Conservation (phyloP, 2,888 invertebrate genomes). For the Lacanobia wlatinum region DNA sequence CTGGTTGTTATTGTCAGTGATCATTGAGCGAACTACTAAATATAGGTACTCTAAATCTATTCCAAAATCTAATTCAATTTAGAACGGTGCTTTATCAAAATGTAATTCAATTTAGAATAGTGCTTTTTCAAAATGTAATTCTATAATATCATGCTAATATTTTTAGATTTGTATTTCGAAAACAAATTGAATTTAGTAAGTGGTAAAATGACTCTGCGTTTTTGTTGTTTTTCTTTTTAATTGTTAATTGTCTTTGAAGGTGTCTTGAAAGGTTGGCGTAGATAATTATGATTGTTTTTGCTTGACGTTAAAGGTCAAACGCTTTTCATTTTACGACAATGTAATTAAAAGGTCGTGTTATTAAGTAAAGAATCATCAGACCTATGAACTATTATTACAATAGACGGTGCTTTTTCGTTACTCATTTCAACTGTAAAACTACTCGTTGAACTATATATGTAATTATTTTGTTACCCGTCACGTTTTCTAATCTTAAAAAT, state of each 20-base stretch:
- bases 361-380: not conserved
- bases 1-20: slow-evolving; percentile 39
- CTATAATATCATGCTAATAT: not conserved
- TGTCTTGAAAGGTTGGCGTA: not conserved
- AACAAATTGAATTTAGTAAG: not conserved
- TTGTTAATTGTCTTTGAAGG: not conserved
- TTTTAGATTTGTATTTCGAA: not conserved
- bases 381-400: not conserved
- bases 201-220: not conserved
- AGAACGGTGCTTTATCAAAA: not conserved
- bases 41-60: not conserved
- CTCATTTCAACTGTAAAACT: not conserved
- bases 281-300: slow-evolving; percentile 4
- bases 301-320: slow-evolving; percentile 4
- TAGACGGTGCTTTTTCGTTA: not conserved
- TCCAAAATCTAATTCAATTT: slow-evolving; percentile 11
- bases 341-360: slow-evolving; percentile 15
- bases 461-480: no score
- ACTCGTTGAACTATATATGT: not conserved
- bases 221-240: slow-evolving; percentile 6
- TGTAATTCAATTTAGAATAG: not conserved
- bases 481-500: not conserved
- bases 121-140: not conserved
- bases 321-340: slow-evolving; percentile 1
- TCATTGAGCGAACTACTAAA: slow-evolving; percentile 12